These are phyloP conservation scores for Kryptolebias ocellatus DNA, from an alignment of 2,797 vertebrate species.

Conservation along the genomic window DNA sequence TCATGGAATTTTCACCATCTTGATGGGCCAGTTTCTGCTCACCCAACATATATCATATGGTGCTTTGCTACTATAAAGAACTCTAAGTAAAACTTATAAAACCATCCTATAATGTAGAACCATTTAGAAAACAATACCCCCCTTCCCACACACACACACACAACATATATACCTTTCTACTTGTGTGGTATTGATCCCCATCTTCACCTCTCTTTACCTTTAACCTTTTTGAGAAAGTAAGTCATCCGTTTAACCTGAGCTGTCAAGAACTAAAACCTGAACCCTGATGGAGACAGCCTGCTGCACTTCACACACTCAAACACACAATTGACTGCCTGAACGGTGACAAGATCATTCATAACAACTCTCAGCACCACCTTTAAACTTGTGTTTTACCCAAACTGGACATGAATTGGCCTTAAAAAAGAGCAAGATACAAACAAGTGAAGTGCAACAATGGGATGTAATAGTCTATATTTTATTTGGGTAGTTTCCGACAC, in stretches of 20 bases:
- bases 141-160: conserved; percentile 1
- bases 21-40: no score
- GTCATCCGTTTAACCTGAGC: conserved; percentile 61
- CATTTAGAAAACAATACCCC: no score
- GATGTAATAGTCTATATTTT: not conserved
- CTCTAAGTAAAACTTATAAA: no score
- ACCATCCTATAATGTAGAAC: no score
- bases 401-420: not conserved
- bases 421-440: not conserved
- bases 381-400: not conserved
- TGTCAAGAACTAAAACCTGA: conserved; percentile 57
- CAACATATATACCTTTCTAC: conserved; percentile 27
- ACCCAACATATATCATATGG: no score
- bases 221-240: conserved; percentile 54
- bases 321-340: not conserved
- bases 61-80: no score
- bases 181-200: conserved; percentile 63
- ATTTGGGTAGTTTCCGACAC: not conserved
- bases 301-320: conserved; percentile 24
- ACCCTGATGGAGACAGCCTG: conserved; percentile 15
- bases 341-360: not conserved
- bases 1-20: no score
- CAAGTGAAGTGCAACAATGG: not conserved
- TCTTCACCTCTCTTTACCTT: conserved; percentile 68
- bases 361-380: not conserved